A percentile compares a stretch with the other conserved stretches of the same genome.
Conservation (phyloP, 2,797 vertebrate species). For the Eidolon dupreanum region DNA sequence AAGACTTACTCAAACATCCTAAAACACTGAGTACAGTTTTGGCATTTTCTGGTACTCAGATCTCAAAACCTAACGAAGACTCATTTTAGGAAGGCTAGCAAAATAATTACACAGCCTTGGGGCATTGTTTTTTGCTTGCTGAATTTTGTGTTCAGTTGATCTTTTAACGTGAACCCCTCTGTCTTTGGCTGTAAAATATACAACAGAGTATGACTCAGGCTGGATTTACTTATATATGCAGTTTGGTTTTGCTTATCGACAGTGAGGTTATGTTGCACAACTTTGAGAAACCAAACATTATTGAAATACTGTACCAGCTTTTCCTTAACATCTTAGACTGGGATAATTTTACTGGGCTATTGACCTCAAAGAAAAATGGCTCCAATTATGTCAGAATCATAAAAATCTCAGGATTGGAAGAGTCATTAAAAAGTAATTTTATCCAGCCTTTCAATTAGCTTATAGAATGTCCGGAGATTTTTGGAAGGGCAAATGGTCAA, state of each 20-base stretch:
- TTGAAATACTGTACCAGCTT: conserved; percentile 37
- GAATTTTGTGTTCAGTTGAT: not conserved
- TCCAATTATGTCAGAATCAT: not conserved
- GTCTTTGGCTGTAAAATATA: not conserved
- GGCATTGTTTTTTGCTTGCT: not conserved
- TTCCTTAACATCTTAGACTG: not conserved
- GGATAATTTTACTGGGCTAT: not conserved
- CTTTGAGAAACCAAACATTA: conserved; percentile 58
- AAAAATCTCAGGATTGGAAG: not conserved
- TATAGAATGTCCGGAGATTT: not conserved
- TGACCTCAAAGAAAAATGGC: conserved; percentile 12
- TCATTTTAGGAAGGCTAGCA: conserved; percentile 2
- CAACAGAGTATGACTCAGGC: not conserved
- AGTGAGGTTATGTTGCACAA: conserved; percentile 53
- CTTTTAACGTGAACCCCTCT: not conserved
- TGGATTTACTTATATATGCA: not conserved
- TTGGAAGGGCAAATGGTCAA: conserved; percentile 15
- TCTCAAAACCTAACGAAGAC: not conserved
- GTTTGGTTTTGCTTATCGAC: not conserved
- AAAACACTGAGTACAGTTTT: not conserved
- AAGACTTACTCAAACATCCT: not conserved
- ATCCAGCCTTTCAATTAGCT: conserved; percentile 1
- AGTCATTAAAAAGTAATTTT: not conserved
- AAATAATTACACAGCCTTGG: not conserved
- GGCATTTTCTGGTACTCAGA: not conserved